A percentile compares a stretch with the other conserved stretches of the same genome.
These are phyloP conservation scores for Tetramorium alpestre DNA, from an alignment of 1,140 invertebrate genomes.

Conservation along the genomic window DNA sequence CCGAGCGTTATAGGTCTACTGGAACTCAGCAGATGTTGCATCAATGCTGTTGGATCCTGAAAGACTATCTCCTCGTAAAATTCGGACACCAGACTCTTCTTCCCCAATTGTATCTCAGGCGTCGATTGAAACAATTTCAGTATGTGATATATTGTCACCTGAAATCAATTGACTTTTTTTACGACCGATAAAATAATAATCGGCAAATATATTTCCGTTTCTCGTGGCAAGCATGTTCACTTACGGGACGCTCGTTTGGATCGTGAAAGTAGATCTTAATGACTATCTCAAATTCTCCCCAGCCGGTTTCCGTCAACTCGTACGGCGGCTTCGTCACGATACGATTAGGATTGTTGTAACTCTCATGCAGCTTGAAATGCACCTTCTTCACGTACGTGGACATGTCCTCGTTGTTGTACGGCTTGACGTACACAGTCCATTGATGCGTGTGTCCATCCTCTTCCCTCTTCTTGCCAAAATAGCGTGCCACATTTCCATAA, in stretches of 20 bases:
- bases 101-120: conserved; percentile 89
- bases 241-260: conserved; percentile 97
- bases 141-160: conserved; percentile 98
- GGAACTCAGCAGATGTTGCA: conserved; percentile 95
- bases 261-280: conserved; percentile 99
- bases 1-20: conserved; percentile 91
- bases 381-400: conserved; percentile 98
- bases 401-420: conserved; percentile 97
- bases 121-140: conserved; percentile 96
- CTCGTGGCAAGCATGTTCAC: conserved; percentile 73
- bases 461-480: conserved; percentile 99
- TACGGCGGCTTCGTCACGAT: conserved; percentile 98
- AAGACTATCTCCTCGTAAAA: conserved; percentile 99
- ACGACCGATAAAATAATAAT: not conserved
- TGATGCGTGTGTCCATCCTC: conserved; percentile 99
- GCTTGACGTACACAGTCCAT: conserved; percentile 99
- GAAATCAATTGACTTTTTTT: conserved; percentile 57
- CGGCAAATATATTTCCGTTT: not conserved
- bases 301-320: conserved; percentile 99
- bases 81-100: conserved; percentile 95
- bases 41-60: conserved; percentile 97
- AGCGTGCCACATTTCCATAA: conserved; percentile 97
- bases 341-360: conserved; percentile 97
- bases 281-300: conserved; percentile 99
- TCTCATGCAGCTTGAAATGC: conserved; percentile 99